Conservation (phyloP, 2,888 invertebrate genomes). For the Mesochorus sp. region DNA sequence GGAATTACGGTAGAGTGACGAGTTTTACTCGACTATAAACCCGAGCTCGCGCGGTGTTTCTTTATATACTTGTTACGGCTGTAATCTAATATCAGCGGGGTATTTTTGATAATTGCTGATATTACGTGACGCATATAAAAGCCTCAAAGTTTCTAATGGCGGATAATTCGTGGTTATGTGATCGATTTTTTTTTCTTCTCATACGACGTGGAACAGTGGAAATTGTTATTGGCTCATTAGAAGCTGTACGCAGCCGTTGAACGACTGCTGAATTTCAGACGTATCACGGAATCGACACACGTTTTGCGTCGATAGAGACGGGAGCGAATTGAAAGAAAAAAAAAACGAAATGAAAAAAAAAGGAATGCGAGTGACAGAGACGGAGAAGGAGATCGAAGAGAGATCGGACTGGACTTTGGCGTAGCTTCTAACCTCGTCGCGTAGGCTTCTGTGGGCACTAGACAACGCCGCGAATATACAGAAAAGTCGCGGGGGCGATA, state of each 20-base stretch:
- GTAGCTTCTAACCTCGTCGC: constrained; percentile 41
- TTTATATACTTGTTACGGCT: constrained; percentile 7
- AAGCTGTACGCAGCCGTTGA: background rate
- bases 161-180: constrained; percentile 6
- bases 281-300: constrained; percentile 17
- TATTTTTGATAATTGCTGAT: constrained; percentile 30
- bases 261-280: constrained; percentile 3
- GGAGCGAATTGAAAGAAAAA: background rate
- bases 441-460: constrained; percentile 14
- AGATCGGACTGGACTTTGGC: constrained; percentile 40
- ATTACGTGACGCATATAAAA: constrained; percentile 30
- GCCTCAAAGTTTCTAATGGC: constrained; percentile 26
- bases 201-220: background rate
- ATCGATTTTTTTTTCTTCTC: background rate
- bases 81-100: constrained; percentile 20
- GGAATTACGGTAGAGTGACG: constrained; percentile 25
- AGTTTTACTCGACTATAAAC: constrained; percentile 18
- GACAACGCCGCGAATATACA: constrained; percentile 16
- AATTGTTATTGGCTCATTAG: background rate
- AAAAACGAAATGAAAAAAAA: background rate
- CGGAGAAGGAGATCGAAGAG: background rate
- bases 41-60: constrained; percentile 38
- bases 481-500: constrained; percentile 22
- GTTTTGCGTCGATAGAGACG: background rate
- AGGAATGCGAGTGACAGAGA: background rate